Evolutionary conservation across 1,140 invertebrate species (phyloP), one percentile per base, ranked within the genome.

Genomic region (Aphelinus atriplicis): DNA sequence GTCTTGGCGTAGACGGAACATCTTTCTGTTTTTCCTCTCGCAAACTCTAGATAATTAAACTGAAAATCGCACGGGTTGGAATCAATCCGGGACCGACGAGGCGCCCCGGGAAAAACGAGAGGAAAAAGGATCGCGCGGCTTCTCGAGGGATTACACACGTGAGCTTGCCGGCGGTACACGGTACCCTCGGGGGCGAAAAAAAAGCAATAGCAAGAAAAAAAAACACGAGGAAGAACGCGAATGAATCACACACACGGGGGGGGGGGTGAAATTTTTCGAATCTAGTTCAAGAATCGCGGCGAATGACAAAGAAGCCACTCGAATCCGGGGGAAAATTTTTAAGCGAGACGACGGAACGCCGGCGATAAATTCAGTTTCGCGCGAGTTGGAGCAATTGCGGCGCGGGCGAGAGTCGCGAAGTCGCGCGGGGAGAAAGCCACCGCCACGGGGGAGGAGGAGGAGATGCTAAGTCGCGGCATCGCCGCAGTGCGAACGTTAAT

Each of bases 1-100:
- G 78, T 75, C 79, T 50, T 80, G 76, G 46, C 65, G 68, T 10
- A 81, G 80, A 42, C 73, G 69, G 51, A 77, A 70, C 76, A 81
- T 79, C 56, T 55, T 42, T 26, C 26, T 26, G 26, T 26, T 26
- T 26, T 26, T 26, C 26, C 26, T 26, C 26, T 26, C 26, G 26
- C 26, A 26, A 26, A 26, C 26, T 26, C 26, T 26, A 26, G 26
- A 26, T 26, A 26, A 26, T 26, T 26, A 26, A 26, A 26, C 26
- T 26, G 26, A 0, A 26, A 26, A 26, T 26, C 26, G 26, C 26
- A 26, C 26, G 26, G 26, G 26, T 26, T 26, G 26, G 26, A 26
- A 26, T 26, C 26, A 26, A 26, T 26, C 26, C 26, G 26, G 26
- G 26, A 26, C 26, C 26, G 26, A 26, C 26, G 6, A 7, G 26